phyloP scores from a whole-genome alignment of 2,888 invertebrate species.

The Exephanes ischioxanthus region DNA sequence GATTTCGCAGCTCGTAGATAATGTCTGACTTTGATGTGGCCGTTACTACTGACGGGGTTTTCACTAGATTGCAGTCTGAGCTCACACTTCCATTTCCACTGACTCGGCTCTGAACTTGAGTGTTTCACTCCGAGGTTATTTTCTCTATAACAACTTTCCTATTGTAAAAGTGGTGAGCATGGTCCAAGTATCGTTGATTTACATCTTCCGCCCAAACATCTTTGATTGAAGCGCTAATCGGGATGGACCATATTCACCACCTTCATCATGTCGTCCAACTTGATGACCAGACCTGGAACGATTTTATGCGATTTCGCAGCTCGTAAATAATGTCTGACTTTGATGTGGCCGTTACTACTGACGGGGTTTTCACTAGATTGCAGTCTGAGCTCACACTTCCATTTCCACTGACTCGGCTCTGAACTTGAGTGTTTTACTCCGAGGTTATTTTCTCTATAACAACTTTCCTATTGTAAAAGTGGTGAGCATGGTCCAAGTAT shows the following conservation, averaged over 20 bases:
- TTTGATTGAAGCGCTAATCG: no score
- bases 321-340: conserved; percentile 53
- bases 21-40: conserved; percentile 58
- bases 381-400: conserved; percentile 11
- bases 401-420: conserved; percentile 13
- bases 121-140: not conserved
- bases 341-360: conserved; percentile 64
- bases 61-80: conserved; percentile 18
- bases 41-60: conserved; percentile 64
- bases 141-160: conserved; percentile 40
- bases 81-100: conserved; percentile 24
- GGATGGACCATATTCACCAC: no score
- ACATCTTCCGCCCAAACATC: no score
- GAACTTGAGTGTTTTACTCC: not conserved
- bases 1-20: not conserved
- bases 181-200: no score
- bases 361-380: conserved; percentile 31
- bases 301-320: conserved; percentile 2
- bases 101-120: not conserved
- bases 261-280: not conserved
- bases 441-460: not conserved
- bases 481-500: no score
- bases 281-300: not conserved
- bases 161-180: not conserved
- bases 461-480: no score